A percentile compares a stretch with the other conserved stretches of the same genome.
phyloP scores from a whole-genome alignment of 2,113 vertebrate species.

The Xiphophorus couchianus region DNA sequence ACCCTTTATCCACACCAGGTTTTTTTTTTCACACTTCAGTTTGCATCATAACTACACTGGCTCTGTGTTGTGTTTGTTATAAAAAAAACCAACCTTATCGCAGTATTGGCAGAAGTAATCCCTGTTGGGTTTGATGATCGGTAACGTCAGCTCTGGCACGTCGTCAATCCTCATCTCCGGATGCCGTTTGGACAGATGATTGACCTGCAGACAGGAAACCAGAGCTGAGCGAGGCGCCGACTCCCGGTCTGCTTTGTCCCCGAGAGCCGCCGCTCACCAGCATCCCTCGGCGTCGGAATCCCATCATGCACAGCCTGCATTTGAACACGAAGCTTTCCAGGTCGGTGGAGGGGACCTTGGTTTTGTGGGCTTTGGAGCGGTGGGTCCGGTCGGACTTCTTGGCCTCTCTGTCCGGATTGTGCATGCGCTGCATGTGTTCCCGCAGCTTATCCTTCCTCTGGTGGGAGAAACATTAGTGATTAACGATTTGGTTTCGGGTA shows the following conservation, averaged over 20 bases:
- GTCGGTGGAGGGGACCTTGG: slow-evolving; percentile 91
- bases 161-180: slow-evolving; percentile 98
- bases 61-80: no score
- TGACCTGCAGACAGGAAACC: slow-evolving; percentile 82
- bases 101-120: slow-evolving; percentile 99
- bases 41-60: no score
- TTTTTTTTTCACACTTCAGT: no score
- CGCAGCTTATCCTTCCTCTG: slow-evolving; percentile 97
- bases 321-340: slow-evolving; percentile 99
- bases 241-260: no score
- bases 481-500: no score
- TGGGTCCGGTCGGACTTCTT: slow-evolving; percentile 94
- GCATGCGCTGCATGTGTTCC: slow-evolving; percentile 99
- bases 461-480: not conserved
- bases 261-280: slow-evolving; percentile 82
- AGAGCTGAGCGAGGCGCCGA: not conserved
- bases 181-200: slow-evolving; percentile 97
- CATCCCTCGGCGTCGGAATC: slow-evolving; percentile 96
- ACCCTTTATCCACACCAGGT: no score
- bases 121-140: slow-evolving; percentile 98
- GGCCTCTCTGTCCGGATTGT: slow-evolving; percentile 96
- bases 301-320: slow-evolving; percentile 98
- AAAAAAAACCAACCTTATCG: slow-evolving; percentile 87
- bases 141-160: slow-evolving; percentile 95
- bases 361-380: slow-evolving; percentile 92